Conservation (phyloP, 2,113 vertebrate genomes). For the Rissa tridactyla region DNA sequence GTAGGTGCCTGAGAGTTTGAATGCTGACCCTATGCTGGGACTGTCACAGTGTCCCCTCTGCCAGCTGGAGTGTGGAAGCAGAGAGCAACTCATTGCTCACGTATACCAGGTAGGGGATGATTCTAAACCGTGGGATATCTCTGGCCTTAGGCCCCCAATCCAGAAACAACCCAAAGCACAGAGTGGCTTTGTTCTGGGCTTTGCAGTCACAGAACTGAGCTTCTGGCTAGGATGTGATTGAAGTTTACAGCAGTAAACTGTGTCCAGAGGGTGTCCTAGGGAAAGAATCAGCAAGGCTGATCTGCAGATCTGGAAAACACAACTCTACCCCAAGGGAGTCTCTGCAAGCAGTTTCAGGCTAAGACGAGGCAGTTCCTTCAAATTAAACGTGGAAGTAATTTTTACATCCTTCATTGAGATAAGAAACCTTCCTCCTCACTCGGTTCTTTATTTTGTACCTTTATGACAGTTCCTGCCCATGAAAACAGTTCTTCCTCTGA, state of each 20-base stretch:
- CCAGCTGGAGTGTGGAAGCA: constrained; percentile 88
- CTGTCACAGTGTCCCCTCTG: constrained; percentile 91
- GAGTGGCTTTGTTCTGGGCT: neutral
- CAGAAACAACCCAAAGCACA: neutral
- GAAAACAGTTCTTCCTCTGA: neutral
- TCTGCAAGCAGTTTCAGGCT: neutral
- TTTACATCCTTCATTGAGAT: neutral
- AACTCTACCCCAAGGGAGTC: neutral
- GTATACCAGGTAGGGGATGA: constrained; percentile 88
- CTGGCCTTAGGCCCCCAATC: neutral
- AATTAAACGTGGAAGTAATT: neutral
- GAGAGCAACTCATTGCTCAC: constrained; percentile 91
- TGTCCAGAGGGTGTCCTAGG: neutral
- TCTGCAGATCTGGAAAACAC: neutral
- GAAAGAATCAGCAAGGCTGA: neutral
- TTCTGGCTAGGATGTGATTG: neutral
- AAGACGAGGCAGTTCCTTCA: neutral
- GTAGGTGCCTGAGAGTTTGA: constrained; percentile 65
- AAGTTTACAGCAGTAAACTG: neutral
- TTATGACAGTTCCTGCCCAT: neutral
- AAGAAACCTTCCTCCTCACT: neutral
- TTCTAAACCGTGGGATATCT: neutral
- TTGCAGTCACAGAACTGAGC: neutral
- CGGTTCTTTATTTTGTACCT: neutral
- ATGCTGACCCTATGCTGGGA: constrained; percentile 65